Conservation (phyloP, 2,113 vertebrate genomes). For the Arvicanthis niloticus region DNA sequence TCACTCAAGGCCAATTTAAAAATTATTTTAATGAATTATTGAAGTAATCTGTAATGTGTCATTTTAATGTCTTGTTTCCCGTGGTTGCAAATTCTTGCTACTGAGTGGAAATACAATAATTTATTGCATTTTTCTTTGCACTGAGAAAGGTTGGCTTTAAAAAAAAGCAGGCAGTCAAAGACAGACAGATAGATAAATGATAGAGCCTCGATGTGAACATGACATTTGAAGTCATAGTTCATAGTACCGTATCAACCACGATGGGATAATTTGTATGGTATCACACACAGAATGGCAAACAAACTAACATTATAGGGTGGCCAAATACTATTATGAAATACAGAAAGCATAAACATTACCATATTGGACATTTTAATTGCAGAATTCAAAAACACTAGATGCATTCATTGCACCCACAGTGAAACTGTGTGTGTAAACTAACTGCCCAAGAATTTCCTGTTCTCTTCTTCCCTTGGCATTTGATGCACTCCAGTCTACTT, state of each 20-base stretch:
- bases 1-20: neutral
- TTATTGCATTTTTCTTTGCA: neutral
- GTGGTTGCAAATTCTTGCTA: neutral
- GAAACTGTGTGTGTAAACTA: neutral
- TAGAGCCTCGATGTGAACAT: neutral
- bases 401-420: neutral
- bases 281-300: neutral
- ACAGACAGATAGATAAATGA: neutral
- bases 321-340: neutral
- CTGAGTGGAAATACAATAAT: neutral
- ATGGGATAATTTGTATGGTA: neutral
- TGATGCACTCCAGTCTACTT: neutral
- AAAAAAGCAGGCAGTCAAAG: neutral
- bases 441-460: neutral
- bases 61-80: neutral
- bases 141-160: neutral
- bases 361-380: neutral
- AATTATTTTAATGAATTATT: neutral
- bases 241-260: neutral
- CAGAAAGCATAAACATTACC: neutral
- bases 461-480: accelerated
- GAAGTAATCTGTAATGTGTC: neutral
- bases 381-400: neutral
- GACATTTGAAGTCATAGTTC: neutral
- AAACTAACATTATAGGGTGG: neutral